phyloP scores from a whole-genome alignment of 2,888 invertebrate genomes.

The Limnephilus auricula region DNA sequence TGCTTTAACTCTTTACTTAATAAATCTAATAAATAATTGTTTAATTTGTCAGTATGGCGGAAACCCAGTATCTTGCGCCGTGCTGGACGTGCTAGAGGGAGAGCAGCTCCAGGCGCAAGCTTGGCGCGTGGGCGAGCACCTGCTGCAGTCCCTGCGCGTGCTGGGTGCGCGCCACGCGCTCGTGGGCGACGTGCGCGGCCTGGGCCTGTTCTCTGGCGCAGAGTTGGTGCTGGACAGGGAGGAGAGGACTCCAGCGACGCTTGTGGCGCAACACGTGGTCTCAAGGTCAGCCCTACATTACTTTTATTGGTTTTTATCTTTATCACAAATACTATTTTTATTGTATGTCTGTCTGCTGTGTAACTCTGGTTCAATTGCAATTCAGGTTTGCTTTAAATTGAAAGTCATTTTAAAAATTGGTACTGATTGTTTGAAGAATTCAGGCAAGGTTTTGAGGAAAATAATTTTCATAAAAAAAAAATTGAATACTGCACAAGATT shows the following conservation, averaged over 20 bases:
- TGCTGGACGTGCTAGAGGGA: constrained; percentile 93
- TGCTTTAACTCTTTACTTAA: no score
- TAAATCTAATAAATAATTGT: no score
- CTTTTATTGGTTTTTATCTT: no score
- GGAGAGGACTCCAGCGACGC: constrained; percentile 88
- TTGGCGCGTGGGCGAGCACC: constrained; percentile 86
- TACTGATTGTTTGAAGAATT: no score
- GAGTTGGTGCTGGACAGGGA: constrained; percentile 91
- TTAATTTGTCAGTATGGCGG: constrained; percentile 90
- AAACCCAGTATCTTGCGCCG: constrained; percentile 98
- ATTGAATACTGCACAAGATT: no score
- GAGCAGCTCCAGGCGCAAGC: constrained; percentile 93
- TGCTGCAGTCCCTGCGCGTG: constrained; percentile 82
- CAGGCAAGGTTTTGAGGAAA: no score
- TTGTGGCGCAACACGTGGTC: constrained; percentile 87
- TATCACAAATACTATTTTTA: no score
- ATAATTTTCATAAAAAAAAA: no score
- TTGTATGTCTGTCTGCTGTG: no score
- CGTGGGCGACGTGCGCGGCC: constrained; percentile 93
- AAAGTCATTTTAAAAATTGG: no score
- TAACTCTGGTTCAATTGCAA: no score
- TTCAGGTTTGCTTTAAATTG: no score
- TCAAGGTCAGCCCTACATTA: constrained; percentile 74
- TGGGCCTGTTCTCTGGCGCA: constrained; percentile 96
- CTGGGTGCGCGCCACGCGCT: constrained; percentile 86